Evolutionary conservation across 2,888 invertebrate species (phyloP).

Genomic region (Dicyrtomina minuta): DNA sequence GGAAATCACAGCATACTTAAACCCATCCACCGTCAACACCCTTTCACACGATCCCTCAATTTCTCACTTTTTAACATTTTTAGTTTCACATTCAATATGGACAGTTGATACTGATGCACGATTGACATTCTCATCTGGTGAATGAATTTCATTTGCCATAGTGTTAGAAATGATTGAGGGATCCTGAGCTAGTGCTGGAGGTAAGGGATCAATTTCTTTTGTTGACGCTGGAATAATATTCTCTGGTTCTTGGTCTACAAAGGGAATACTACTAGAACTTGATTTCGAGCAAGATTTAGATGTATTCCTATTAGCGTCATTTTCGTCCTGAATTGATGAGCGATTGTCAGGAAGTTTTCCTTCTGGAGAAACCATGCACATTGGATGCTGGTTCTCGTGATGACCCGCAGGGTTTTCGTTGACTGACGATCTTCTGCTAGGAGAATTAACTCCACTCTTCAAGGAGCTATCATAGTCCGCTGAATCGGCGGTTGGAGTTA

Average conservation of each 20-base stretch:
- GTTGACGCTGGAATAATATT: neutral
- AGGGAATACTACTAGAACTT: neutral
- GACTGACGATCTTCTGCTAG: conserved; percentile 26
- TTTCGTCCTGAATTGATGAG: neutral
- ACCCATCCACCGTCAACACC: conserved; percentile 9
- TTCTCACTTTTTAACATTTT: conserved; percentile 18
- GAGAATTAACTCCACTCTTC: conserved; percentile 3
- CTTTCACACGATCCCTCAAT: neutral
- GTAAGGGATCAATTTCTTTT: neutral
- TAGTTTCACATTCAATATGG: conserved; percentile 27
- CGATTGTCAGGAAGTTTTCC: conserved; percentile 14
- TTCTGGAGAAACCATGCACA: conserved; percentile 28
- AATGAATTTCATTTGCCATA: neutral
- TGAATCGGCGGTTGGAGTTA: conserved; percentile 19
- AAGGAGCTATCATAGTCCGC: conserved; percentile 9
- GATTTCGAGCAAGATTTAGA: conserved; percentile 12
- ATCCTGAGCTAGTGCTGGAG: too few species aligned
- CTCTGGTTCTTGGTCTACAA: conserved; percentile 10
- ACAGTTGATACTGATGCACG: neutral
- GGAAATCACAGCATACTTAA: conserved; percentile 27
- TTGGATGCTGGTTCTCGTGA: conserved; percentile 35
- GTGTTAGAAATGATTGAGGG: neutral
- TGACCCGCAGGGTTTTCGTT: conserved; percentile 29
- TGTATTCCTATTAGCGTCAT: conserved; percentile 18
- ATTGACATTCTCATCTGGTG: neutral